These are phyloP conservation scores for Montipora foliosa DNA, from an alignment of 64 coral and sea anemone genomes.

Conservation along the genomic window DNA sequence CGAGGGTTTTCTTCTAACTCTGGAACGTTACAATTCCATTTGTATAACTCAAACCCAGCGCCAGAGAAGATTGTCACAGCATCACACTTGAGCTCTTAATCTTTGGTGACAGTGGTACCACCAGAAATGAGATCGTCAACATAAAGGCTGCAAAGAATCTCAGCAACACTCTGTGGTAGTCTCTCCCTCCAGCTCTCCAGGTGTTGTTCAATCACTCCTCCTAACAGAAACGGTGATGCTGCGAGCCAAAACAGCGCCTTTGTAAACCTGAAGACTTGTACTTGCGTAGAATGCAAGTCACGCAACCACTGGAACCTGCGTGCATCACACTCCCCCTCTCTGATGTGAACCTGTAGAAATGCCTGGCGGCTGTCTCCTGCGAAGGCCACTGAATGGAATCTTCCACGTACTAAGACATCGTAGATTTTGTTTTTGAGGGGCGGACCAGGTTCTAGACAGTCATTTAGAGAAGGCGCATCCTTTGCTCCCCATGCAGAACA, in stretches of 20 bases:
- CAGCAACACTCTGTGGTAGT: constrained; percentile 26
- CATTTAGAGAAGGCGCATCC: constrained; percentile 51
- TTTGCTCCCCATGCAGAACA: constrained; percentile 15
- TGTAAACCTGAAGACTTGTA: constrained; percentile 34
- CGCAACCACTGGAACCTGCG: constrained; percentile 53
- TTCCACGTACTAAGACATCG: constrained; percentile 22
- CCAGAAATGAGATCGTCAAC: constrained; percentile 41
- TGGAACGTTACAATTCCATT: constrained; percentile 35
- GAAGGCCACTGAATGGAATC: constrained; percentile 47
- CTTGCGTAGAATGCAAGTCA: not conserved
- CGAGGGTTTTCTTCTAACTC: not conserved
- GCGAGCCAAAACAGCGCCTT: constrained; percentile 26
- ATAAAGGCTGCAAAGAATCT: constrained; percentile 41
- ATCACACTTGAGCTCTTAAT: constrained; percentile 25
- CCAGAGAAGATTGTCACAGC: constrained; percentile 17
- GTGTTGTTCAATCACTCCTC: constrained; percentile 47
- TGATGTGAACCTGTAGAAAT: constrained; percentile 52
- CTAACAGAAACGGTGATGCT: constrained; percentile 43
- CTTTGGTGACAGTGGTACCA: constrained; percentile 34
- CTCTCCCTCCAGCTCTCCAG: constrained; percentile 30
- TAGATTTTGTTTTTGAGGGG: constrained; percentile 43
- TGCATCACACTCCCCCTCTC: constrained; percentile 35
- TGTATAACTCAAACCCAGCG: constrained; percentile 30
- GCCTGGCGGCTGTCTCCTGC: constrained; percentile 15
- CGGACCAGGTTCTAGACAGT: constrained; percentile 44